These are phyloP conservation scores for Fabriciana adippe DNA, from an alignment of 2,888 invertebrate genomes.

Conservation along the genomic window DNA sequence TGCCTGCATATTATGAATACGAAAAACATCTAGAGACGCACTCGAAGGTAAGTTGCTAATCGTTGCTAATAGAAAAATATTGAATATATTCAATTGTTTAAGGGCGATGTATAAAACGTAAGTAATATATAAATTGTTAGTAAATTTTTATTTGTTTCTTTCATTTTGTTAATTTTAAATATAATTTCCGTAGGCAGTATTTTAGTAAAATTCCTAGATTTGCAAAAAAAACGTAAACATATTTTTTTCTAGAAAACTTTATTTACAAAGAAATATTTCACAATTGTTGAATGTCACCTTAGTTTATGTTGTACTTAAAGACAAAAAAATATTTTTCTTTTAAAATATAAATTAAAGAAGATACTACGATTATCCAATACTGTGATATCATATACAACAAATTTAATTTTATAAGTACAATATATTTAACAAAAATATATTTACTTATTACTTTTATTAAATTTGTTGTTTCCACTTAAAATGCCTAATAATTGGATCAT, in stretches of 20 bases:
- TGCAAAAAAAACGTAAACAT: neutral
- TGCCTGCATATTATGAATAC: too few relatives aligned
- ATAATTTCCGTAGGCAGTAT: too few relatives aligned
- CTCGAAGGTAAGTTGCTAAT: too few relatives aligned
- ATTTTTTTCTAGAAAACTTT: constrained; percentile 60
- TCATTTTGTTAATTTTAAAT: too few relatives aligned
- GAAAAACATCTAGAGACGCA: too few relatives aligned
- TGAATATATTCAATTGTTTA: too few relatives aligned
- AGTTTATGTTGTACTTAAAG: constrained; percentile 40
- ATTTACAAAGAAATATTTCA: constrained; percentile 81
- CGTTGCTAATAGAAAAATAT: too few relatives aligned
- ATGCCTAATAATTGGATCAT: neutral
- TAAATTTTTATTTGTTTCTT: too few relatives aligned
- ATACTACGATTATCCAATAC: neutral
- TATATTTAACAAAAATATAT: constrained; percentile 17
- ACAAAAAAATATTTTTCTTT: constrained; percentile 1
- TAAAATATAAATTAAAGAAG: neutral
- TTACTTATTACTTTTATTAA: constrained; percentile 3
- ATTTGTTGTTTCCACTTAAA: neutral
- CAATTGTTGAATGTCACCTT: constrained; percentile 49
- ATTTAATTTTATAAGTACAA: constrained; percentile 8
- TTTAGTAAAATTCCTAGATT: neutral
- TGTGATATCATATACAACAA: constrained; percentile 2
- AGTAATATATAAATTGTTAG: too few relatives aligned
- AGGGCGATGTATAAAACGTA: too few relatives aligned